Percentiles rank a stretch among this genome's conserved stretches.
These are phyloP conservation scores for Sthenelais limicola DNA, from an alignment of 2,888 invertebrate species.

Conservation along the genomic window DNA sequence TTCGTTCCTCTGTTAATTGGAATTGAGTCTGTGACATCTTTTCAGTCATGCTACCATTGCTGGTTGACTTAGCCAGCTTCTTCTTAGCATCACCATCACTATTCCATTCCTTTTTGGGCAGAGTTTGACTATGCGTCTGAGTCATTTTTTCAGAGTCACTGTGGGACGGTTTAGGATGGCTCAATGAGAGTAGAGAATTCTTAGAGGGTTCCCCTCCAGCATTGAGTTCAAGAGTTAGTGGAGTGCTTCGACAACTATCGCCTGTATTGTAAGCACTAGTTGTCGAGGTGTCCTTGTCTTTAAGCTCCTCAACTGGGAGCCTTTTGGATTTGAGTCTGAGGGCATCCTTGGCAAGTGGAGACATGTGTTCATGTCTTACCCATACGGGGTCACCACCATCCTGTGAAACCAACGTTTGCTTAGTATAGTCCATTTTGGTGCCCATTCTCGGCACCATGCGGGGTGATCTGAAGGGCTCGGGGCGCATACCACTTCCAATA, in stretches of 20 bases:
- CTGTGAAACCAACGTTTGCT: conserved; percentile 46
- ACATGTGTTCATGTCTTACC: conserved; percentile 37
- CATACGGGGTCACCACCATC: conserved; percentile 40
- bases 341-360: conserved; percentile 34
- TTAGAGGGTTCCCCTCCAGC: conserved; percentile 61
- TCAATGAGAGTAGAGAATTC: conserved; percentile 66
- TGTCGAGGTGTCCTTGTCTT: conserved; percentile 77
- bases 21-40: conserved; percentile 48
- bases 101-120: conserved; percentile 29
- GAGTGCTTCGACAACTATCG: conserved; percentile 81
- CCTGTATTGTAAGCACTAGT: conserved; percentile 81
- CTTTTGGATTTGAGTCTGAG: conserved; percentile 40
- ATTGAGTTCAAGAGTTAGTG: conserved; percentile 66
- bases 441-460: conserved; percentile 70
- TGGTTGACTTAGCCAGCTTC: conserved; percentile 42
- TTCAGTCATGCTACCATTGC: conserved; percentile 42
- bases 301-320: conserved; percentile 54
- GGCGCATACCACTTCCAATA: conserved; percentile 33
- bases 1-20: conserved; percentile 29
- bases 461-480: conserved; percentile 57
- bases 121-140: neutral
- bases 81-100: conserved; percentile 41
- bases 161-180: conserved; percentile 55
- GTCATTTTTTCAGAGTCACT: conserved; percentile 67
- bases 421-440: conserved; percentile 65